A percentile compares a stretch with the other conserved stretches of the same genome.
These are phyloP conservation scores for Porites rus DNA, from an alignment of 92 coral and sea anemone genomes.

Conservation along the genomic window DNA sequence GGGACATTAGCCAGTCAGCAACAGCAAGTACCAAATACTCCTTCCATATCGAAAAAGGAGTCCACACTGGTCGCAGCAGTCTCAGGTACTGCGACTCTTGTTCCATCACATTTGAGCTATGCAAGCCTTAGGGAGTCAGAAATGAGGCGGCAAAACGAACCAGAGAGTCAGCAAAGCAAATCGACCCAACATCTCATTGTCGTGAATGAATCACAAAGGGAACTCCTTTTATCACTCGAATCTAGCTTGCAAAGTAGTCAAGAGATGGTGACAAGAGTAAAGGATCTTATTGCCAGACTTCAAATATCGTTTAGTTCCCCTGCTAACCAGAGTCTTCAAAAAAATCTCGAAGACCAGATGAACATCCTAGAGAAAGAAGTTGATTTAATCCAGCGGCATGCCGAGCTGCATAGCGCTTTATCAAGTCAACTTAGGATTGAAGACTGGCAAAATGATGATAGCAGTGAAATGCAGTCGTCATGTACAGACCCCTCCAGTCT, in stretches of 20 bases:
- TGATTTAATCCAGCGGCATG: neutral
- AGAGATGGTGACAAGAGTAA: conserved; percentile 12
- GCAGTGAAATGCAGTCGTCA: neutral
- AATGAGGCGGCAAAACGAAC: neutral
- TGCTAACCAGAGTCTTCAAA: neutral
- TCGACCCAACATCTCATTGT: neutral
- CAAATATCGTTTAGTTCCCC: neutral
- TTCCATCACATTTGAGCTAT: conserved; percentile 5
- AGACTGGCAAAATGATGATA: neutral
- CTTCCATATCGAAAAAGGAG: neutral
- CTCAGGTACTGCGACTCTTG: neutral
- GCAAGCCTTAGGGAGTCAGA: neutral
- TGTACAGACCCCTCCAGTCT: neutral
- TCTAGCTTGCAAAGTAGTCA: conserved; percentile 6
- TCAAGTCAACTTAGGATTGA: neutral
- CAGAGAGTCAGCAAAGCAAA: neutral
- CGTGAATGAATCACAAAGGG: neutral
- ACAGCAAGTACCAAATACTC: neutral
- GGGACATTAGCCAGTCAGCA: neutral
- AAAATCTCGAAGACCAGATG: conserved; percentile 16
- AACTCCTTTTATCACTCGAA: conserved; percentile 1
- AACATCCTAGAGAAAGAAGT: conserved; percentile 24
- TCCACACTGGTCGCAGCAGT: neutral
- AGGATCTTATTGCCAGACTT: conserved; percentile 10
- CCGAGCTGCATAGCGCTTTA: neutral